Evolutionary conservation across 2,113 vertebrate species (phyloP).

Genomic region (Rhombomys opimus): DNA sequence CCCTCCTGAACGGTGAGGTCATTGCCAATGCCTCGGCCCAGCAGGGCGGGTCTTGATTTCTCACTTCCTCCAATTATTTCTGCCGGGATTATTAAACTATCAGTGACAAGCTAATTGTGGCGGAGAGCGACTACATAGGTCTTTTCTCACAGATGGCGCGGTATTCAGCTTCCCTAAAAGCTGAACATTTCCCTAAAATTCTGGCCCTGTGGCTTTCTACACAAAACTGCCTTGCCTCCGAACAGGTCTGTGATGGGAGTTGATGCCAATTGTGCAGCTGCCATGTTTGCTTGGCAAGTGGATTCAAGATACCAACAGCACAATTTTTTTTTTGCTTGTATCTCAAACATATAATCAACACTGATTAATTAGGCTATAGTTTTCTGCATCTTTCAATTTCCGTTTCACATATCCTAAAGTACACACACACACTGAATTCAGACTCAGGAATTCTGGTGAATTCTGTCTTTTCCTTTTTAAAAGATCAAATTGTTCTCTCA

Average conservation of each 20-base stretch:
- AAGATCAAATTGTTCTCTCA: not conserved
- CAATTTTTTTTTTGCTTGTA: not conserved
- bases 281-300: not conserved
- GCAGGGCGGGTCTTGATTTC: constrained; percentile 1
- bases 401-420: not conserved
- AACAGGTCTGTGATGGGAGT: not conserved
- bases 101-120: not conserved
- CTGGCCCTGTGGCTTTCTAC: not conserved
- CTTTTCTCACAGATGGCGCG: not conserved
- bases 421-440: not conserved
- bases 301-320: too few species aligned
- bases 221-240: not conserved
- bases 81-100: constrained; percentile 11
- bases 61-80: constrained; percentile 38
- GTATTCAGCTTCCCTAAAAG: not conserved
- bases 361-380: not conserved
- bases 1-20: not conserved
- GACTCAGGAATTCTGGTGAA: not conserved
- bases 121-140: not conserved
- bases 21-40: not conserved
- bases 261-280: not conserved
- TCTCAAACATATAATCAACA: not conserved
- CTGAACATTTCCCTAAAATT: not conserved
- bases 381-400: constrained; percentile 2
- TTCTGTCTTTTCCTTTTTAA: not conserved